phyloP scores from a whole-genome alignment of 2,113 vertebrate genomes.

The Mirounga angustirostris region DNA sequence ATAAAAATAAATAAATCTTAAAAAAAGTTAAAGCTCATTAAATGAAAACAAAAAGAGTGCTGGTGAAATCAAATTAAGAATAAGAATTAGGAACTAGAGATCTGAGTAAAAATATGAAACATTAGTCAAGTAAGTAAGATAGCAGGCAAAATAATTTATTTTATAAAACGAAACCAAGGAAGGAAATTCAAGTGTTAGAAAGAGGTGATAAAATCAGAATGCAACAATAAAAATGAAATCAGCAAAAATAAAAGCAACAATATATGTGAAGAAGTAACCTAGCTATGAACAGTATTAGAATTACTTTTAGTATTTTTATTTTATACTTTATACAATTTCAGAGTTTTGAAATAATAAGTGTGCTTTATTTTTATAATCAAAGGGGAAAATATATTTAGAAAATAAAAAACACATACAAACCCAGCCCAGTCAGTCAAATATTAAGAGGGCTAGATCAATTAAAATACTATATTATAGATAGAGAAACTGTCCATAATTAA shows the following conservation, averaged over 20 bases:
- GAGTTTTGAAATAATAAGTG: neutral
- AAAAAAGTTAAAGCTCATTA: neutral
- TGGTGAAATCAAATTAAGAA: neutral
- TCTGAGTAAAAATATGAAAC: neutral
- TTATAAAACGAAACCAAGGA: constrained; percentile 30
- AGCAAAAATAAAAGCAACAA: neutral
- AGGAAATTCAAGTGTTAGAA: neutral
- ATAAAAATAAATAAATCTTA: neutral
- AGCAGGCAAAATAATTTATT: neutral
- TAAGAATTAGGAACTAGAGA: neutral
- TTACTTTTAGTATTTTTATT: neutral
- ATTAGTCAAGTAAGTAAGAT: neutral
- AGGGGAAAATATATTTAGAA: neutral
- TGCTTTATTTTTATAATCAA: constrained; percentile 18
- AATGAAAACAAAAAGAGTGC: neutral
- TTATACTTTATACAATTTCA: neutral
- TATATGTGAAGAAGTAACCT: neutral
- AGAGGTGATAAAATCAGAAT: neutral
- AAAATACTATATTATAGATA: constrained; percentile 14
- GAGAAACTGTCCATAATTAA: constrained; percentile 15
- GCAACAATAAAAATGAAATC: neutral
- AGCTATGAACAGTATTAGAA: neutral
- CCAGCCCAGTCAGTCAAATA: neutral
- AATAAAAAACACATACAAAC: neutral
- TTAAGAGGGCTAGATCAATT: neutral